Conservation (phyloP, 2,113 vertebrate genomes). For the Pampusana beccarii region DNA sequence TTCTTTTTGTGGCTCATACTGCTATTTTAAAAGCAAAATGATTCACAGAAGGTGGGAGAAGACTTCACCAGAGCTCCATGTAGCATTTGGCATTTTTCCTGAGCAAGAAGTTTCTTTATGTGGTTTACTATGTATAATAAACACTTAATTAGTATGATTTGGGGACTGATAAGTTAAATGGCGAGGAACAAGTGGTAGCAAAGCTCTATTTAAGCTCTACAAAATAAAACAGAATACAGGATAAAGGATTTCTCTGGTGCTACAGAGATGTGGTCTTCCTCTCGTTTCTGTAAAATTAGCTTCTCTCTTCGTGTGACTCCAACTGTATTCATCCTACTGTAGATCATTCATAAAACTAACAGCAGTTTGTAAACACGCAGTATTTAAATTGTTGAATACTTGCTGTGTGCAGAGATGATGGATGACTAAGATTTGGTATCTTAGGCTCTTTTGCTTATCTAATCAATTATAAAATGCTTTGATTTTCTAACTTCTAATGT, state of each 20-base stretch:
- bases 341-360: background rate
- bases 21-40: conserved; percentile 17
- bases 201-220: conserved; percentile 22
- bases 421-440: background rate
- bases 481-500: background rate
- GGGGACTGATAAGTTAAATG: conserved; percentile 60
- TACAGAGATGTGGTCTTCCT: background rate
- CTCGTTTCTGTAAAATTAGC: background rate
- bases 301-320: background rate
- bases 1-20: conserved; percentile 3
- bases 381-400: background rate
- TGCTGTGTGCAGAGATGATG: background rate
- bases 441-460: background rate
- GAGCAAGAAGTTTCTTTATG: conserved; percentile 44
- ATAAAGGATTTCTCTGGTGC: background rate
- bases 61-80: background rate
- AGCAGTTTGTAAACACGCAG: background rate
- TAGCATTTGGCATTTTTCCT: conserved; percentile 65
- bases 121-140: conserved; percentile 50
- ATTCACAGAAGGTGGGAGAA: conserved; percentile 27
- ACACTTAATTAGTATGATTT: conserved; percentile 54
- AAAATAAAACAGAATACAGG: background rate
- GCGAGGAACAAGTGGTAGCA: conserved; percentile 35
- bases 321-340: background rate
- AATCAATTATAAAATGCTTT: background rate